Evolutionary conservation across 2,113 vertebrate genomes (phyloP).

Genomic region (Pollimyrus isidori): DNA sequence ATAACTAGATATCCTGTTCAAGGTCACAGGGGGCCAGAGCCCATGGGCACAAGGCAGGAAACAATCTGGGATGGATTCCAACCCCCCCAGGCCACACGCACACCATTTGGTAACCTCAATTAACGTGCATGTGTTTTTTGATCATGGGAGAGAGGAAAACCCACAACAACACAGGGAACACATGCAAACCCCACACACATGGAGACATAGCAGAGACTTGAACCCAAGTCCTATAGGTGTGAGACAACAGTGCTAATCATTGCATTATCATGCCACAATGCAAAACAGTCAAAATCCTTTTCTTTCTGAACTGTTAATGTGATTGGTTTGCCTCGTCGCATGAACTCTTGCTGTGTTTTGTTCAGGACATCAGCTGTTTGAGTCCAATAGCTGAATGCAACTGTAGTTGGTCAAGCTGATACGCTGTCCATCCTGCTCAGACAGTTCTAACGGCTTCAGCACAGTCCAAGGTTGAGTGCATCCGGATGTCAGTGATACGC

Average conservation of each 20-base stretch:
- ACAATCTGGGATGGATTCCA: neutral
- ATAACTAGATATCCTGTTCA: neutral
- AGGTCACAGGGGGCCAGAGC: neutral
- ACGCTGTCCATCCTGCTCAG: neutral
- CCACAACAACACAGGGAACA: neutral
- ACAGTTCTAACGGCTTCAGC: neutral
- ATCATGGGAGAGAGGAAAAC: neutral
- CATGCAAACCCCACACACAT: neutral
- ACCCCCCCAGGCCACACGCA: neutral
- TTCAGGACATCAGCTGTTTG: neutral
- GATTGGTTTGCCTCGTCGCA: neutral
- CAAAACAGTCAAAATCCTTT: neutral
- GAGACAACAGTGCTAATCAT: neutral
- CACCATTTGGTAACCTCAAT: neutral
- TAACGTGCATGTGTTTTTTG: neutral
- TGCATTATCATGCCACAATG: too few species aligned
- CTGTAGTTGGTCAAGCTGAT: neutral
- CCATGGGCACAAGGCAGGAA: neutral
- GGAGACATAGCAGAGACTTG: neutral
- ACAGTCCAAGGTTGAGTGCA: neutral
- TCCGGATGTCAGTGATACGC: neutral
- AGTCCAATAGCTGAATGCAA: neutral
- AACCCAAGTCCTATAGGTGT: neutral
- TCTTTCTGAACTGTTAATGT: neutral
- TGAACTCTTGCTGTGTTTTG: neutral